Percentiles rank a stretch among this genome's conserved stretches.
Evolutionary conservation across 2,888 invertebrate species (phyloP).

Genomic region (Apomyelois bistriatella): DNA sequence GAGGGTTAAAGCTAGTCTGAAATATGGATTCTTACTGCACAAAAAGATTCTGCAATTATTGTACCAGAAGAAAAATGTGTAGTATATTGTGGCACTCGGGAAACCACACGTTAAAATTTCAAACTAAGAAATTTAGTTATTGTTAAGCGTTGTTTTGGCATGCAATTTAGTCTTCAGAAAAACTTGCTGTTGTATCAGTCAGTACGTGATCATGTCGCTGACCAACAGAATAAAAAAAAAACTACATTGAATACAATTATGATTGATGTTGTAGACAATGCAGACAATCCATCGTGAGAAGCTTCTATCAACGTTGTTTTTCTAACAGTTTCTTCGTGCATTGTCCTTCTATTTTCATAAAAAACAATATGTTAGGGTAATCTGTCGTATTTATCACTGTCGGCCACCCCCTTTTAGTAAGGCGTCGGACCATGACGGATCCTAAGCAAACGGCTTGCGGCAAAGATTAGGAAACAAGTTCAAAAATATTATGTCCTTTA

Average conservation of each 20-base stretch:
- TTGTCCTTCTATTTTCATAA: conserved; percentile 1
- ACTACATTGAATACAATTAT: background rate
- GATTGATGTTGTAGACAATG: conserved; percentile 5
- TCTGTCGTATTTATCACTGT: conserved; percentile 53
- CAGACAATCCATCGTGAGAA: conserved; percentile 11
- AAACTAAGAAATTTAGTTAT: too few species aligned
- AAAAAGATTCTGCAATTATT: too few species aligned
- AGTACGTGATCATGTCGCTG: background rate
- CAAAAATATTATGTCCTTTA: conserved; percentile 28
- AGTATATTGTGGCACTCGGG: too few species aligned
- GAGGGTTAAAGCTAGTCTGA: too few species aligned
- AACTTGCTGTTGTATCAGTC: too few species aligned
- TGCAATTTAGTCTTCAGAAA: too few species aligned
- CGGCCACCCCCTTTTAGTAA: conserved; percentile 48
- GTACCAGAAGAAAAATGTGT: too few species aligned
- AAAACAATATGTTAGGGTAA: conserved; percentile 43
- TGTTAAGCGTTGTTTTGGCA: too few species aligned
- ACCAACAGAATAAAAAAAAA: background rate
- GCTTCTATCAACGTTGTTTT: conserved; percentile 19
- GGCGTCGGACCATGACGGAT: conserved; percentile 67
- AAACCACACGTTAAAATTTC: too few species aligned
- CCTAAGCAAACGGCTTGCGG: conserved; percentile 65
- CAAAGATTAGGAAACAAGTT: conserved; percentile 59
- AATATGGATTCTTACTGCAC: too few species aligned
- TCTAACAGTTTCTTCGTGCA: conserved; percentile 20